Base-by-base conservation (phyloP, 2,888 invertebrate species). In the Drosophila tanythrix region DNA sequence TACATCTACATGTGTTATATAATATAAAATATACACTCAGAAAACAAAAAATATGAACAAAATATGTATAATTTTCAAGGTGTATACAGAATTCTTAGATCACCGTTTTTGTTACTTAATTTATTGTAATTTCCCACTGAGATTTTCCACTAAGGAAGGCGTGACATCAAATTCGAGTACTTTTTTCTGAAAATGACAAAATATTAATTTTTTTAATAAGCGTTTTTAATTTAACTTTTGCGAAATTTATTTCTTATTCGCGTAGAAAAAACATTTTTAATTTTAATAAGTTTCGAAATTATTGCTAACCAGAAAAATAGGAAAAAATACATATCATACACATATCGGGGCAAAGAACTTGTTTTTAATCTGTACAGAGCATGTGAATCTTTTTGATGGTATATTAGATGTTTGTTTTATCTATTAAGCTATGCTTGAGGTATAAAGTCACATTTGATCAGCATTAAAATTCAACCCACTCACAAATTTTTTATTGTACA, bases 401-500 rank as follows among this genome's bases (percentile, higher is more conserved):
- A 25, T 21, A 13, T 46, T 21, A 3, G 7, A 7, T 15, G 46
- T 15, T 46, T 2, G 21, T 15, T 46, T 21, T 1, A 13, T 46
- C 21, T 15, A 46, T 46, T 21, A 46, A 15, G 21, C 7, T 15
- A 46, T 46, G 21, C 21, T 3, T 21, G 13, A 46, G 21, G 7
- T 8, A 21, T 21, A 46, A 25, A 25, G 15, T 8, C 25, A 46
- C 46, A 15, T 25, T 46, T 46, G 2, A 46, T 25, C 15, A 25
- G 15, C 21, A 15, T 25, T 4, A 25, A 46, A 25, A 25, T 46
- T 46, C 21, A 25, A 46, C 15, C 21, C 10, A 48, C n/a, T 57
- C 51, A 10, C 27, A 40, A 33, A 27, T 35, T 58, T 53, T 62
- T 59, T 38, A 59, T 62, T 43, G 33, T 27, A 18, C 31, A 61